These are phyloP conservation scores for Dasypus novemcinctus DNA, from an alignment of 2,113 vertebrate species.

Conservation along the genomic window DNA sequence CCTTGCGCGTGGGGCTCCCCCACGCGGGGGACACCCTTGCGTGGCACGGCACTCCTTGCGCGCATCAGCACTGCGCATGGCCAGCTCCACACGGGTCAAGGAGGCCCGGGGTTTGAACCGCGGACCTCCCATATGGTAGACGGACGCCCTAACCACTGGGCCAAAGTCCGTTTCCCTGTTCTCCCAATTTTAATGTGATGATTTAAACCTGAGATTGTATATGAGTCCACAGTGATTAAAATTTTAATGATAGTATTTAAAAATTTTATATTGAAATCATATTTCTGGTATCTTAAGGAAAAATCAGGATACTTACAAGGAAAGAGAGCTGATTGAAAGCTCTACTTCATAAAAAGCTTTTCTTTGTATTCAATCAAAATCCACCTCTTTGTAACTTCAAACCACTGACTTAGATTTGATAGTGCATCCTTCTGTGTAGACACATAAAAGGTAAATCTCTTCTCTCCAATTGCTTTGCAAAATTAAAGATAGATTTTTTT, in stretches of 20 bases:
- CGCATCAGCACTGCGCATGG: too few species aligned
- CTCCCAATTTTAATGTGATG: background rate
- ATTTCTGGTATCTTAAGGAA: background rate
- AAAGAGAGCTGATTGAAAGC: background rate
- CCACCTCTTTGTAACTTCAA: background rate
- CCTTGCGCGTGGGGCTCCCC: too few species aligned
- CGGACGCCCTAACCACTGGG: too few species aligned
- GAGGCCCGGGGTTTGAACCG: too few species aligned
- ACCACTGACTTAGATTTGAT: background rate
- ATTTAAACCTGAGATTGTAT: slow-evolving; percentile 19
- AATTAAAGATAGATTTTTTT: background rate
- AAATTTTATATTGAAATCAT: background rate
- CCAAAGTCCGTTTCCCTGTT: too few species aligned
- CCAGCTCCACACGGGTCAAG: too few species aligned
- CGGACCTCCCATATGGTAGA: too few species aligned
- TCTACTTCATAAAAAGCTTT: background rate
- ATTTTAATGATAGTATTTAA: background rate
- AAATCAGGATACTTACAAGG: background rate
- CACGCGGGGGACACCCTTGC: too few species aligned
- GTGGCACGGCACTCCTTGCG: too few species aligned
- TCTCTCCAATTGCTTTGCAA: background rate
- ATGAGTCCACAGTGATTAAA: background rate
- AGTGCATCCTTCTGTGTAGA: background rate
- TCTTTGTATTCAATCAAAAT: background rate
- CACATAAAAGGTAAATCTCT: background rate